phyloP scores from a whole-genome alignment of 2,797 vertebrate species.

The Ctenochaetus hawaiiensis region DNA sequence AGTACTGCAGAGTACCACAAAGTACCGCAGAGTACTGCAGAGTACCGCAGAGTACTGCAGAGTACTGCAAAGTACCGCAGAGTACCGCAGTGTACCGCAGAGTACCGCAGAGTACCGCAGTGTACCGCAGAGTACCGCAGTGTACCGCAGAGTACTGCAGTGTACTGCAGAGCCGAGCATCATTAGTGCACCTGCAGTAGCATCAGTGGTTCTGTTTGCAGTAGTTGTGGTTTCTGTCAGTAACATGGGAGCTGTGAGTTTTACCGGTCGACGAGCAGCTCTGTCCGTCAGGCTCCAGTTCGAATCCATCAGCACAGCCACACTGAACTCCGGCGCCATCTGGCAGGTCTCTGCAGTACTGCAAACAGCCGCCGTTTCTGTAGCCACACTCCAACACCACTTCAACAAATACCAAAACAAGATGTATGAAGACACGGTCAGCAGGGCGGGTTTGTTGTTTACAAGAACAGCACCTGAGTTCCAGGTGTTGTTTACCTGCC shows the following conservation, averaged over 20 bases:
- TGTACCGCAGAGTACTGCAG: no score
- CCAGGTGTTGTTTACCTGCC: not conserved
- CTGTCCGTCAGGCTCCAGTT: constrained; percentile 80
- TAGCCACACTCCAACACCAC: constrained; percentile 84
- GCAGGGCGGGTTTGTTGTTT: no score
- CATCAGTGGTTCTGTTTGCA: not conserved
- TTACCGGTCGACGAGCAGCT: constrained; percentile 82
- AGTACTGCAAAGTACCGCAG: no score
- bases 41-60: no score
- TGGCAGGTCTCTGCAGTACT: constrained; percentile 85
- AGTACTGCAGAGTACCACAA: no score
- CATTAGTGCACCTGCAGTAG: no score
- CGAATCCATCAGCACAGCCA: constrained; percentile 85
- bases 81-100: no score
- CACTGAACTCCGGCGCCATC: constrained; percentile 74
- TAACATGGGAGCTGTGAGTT: not conserved
- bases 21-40: no score
- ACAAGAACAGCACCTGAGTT: not conserved
- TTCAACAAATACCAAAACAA: constrained; percentile 35
- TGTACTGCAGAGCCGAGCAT: no score
- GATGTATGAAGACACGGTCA: not conserved
- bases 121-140: no score
- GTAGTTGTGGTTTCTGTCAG: no score
- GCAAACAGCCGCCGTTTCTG: constrained; percentile 88
- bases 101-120: no score